phyloP scores from a whole-genome alignment of 1,140 invertebrate genomes.

The Ips nitidus region DNA sequence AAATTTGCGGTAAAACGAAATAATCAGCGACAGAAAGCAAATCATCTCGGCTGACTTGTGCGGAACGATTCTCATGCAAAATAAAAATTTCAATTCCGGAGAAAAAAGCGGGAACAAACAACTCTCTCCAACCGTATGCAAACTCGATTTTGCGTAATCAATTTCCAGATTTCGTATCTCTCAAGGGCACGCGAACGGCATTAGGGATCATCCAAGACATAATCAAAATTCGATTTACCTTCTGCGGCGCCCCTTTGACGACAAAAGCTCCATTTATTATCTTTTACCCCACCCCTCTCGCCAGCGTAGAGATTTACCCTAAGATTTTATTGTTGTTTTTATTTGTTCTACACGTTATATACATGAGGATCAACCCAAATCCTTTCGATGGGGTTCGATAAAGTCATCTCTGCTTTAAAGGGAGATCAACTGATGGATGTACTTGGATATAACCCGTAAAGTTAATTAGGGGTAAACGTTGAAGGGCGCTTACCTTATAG shows the following conservation, averaged over 20 bases:
- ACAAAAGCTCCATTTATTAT: slow-evolving; percentile 27
- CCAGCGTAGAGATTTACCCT: not conserved
- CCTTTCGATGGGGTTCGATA: not conserved
- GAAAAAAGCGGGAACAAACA: not conserved
- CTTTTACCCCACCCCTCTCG: not conserved
- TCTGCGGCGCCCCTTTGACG: slow-evolving; percentile 21
- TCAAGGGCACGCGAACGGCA: not conserved
- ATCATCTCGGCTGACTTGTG: no score
- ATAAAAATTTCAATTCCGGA: no score
- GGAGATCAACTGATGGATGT: not conserved
- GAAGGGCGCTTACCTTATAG: no score
- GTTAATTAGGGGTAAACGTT: no score
- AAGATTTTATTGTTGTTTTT: slow-evolving; percentile 27
- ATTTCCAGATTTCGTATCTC: not conserved
- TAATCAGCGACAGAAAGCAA: no score
- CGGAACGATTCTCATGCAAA: no score
- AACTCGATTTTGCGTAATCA: not conserved
- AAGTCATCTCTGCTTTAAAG: not conserved
- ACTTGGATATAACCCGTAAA: no score
- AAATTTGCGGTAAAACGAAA: no score
- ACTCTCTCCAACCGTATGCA: not conserved
- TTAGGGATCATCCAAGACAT: slow-evolving; percentile 8
- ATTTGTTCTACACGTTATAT: slow-evolving; percentile 17
- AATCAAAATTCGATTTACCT: slow-evolving; percentile 27
- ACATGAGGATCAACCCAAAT: slow-evolving; percentile 9